Conservation (phyloP, 2,888 invertebrate species). For the Capitulum mitella region DNA sequence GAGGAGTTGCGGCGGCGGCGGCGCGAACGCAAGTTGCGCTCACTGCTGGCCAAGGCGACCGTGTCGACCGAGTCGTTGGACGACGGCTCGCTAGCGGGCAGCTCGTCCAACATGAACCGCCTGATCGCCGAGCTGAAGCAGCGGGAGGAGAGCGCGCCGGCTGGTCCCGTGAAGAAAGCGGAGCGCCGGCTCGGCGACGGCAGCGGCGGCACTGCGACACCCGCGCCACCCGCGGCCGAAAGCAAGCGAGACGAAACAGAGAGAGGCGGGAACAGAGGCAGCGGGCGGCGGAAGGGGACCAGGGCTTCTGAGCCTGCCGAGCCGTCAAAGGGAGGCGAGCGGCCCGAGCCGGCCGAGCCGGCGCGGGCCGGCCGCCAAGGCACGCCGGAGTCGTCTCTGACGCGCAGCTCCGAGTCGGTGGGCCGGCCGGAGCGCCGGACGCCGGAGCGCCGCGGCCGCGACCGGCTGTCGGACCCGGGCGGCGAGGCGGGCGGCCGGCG, state of each 20-base stretch:
- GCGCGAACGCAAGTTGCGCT: background rate
- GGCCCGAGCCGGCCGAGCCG: background rate
- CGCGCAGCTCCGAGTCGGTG: constrained; percentile 14
- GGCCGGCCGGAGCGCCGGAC: background rate
- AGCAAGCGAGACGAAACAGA: no score
- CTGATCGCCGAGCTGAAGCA: constrained; percentile 7
- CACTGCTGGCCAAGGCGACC: background rate
- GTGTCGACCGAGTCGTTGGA: background rate
- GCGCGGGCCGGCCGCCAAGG: background rate
- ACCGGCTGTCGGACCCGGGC: background rate
- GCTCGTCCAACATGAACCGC: background rate
- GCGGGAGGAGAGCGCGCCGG: background rate
- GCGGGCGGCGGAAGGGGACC: background rate
- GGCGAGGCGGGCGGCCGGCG: background rate
- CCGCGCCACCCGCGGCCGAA: no score
- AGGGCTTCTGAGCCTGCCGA: background rate
- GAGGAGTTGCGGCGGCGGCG: background rate
- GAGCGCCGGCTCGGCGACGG: no score
- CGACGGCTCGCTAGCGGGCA: background rate
- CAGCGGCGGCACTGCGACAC: no score
- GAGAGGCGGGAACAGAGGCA: background rate
- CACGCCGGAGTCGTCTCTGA: background rate
- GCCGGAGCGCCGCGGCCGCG: background rate
- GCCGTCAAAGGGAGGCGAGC: background rate
- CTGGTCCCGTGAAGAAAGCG: no score